These are phyloP conservation scores for Muscicapa adusta DNA, from an alignment of 2,113 vertebrate genomes.

Conservation along the genomic window DNA sequence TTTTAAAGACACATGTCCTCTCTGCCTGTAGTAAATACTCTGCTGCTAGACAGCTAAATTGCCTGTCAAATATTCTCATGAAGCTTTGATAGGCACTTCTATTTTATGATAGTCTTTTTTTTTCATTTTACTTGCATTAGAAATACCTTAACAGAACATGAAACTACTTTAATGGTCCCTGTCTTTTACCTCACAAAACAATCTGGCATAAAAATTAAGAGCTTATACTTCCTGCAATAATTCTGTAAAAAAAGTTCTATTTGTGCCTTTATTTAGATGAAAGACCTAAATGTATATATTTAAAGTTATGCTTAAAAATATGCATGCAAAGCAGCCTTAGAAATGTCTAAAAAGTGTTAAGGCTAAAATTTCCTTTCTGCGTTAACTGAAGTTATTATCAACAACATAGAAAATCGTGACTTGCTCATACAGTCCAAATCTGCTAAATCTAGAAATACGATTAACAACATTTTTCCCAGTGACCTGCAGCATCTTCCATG, in stretches of 20 bases:
- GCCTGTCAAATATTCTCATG: slow-evolving; percentile 23
- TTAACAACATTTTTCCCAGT: background rate
- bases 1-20: slow-evolving; percentile 37
- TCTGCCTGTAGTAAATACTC: slow-evolving; percentile 51
- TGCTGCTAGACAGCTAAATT: slow-evolving; percentile 64
- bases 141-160: slow-evolving; percentile 32
- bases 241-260: background rate
- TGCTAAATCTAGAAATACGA: background rate
- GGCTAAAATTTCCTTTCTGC: background rate
- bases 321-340: background rate
- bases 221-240: background rate
- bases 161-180: slow-evolving; percentile 23
- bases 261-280: background rate
- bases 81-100: slow-evolving; percentile 50
- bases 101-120: slow-evolving; percentile 24
- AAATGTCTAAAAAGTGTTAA: background rate
- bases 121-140: background rate
- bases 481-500: background rate
- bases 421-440: background rate
- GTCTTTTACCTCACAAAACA: background rate
- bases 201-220: background rate
- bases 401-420: background rate
- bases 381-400: background rate
- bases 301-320: background rate
- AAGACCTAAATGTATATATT: background rate